A percentile compares a stretch with the other conserved stretches of the same genome.
Conservation (phyloP, 2,113 vertebrate species). For the Ochotona curzoniae region DNA sequence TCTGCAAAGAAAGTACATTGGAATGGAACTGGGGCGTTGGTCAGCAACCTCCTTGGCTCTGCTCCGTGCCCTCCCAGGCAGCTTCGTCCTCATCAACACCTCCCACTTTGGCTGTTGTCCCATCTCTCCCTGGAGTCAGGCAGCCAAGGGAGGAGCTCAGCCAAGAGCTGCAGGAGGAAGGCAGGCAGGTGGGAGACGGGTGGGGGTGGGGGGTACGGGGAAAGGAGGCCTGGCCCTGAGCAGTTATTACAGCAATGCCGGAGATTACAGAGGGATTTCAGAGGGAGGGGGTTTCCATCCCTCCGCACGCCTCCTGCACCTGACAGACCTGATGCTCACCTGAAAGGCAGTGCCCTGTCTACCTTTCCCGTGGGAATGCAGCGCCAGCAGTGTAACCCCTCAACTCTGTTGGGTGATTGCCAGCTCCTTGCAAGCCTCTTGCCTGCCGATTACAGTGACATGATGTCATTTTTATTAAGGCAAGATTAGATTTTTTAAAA, state of each 20-base stretch:
- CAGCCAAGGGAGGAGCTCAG: background rate
- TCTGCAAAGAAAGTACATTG: background rate
- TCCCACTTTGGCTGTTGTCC: background rate
- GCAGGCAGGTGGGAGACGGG: background rate
- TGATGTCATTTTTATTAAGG: conserved; percentile 86
- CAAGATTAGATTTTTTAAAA: conserved; percentile 83
- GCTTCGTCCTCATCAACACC: background rate
- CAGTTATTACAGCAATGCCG: background rate
- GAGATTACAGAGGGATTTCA: conserved; percentile 48
- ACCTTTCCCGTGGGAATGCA: conserved; percentile 97
- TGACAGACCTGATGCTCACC: conserved; percentile 83
- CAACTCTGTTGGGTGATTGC: conserved; percentile 91
- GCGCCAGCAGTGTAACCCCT: conserved; percentile 90
- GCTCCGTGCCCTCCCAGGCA: background rate
- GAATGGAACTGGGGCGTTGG: background rate
- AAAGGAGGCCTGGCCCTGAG: background rate
- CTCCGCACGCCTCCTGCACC: conserved; percentile 78
- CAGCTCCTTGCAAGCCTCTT: conserved; percentile 90
- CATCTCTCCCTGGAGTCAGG: background rate
- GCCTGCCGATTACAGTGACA: conserved; percentile 85
- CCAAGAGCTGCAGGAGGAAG: background rate
- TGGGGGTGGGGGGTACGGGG: too few species aligned
- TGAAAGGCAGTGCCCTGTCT: conserved; percentile 83
- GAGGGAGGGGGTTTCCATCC: conserved; percentile 77
- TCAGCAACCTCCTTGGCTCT: conserved; percentile 4